These are phyloP conservation scores for Linyphia triangularis DNA, from an alignment of 2,888 invertebrate species.

Conservation along the genomic window DNA sequence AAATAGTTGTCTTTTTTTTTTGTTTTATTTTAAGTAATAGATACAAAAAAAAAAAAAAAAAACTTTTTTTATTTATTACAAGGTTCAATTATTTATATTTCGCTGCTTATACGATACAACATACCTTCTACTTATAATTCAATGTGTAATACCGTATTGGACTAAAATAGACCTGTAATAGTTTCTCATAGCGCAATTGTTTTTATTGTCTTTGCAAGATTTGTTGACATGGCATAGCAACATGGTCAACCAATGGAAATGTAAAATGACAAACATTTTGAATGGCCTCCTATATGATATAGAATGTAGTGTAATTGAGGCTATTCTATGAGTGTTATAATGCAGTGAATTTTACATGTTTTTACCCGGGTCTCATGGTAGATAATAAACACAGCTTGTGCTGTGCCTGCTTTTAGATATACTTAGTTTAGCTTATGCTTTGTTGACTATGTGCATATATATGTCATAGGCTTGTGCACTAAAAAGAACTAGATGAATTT, in stretches of 20 bases:
- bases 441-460: slow-evolving; percentile 45
- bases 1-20: neutral
- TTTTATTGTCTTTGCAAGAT: neutral
- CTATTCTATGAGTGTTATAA: slow-evolving; percentile 47
- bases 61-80: neutral
- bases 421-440: slow-evolving; percentile 56
- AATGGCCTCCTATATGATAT: slow-evolving; percentile 38
- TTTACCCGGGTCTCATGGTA: slow-evolving; percentile 62
- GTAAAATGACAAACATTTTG: slow-evolving; percentile 36
- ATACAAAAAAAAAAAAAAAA: neutral
- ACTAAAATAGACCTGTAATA: neutral
- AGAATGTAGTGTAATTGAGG: slow-evolving; percentile 60
- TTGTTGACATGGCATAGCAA: slow-evolving; percentile 57
- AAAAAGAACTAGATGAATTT: slow-evolving; percentile 28
- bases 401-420: slow-evolving; percentile 59
- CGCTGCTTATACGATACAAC: neutral
- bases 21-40: too few species aligned
- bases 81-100: slow-evolving; percentile 6
- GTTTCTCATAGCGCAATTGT: neutral
- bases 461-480: slow-evolving; percentile 58
- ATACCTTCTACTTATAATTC: neutral
- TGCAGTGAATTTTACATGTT: slow-evolving; percentile 67
- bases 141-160: slow-evolving; percentile 21
- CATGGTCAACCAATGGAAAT: slow-evolving; percentile 45
- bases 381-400: slow-evolving; percentile 49